phyloP scores from a whole-genome alignment of 2,888 invertebrate genomes.

The Willowsia nigromaculata region DNA sequence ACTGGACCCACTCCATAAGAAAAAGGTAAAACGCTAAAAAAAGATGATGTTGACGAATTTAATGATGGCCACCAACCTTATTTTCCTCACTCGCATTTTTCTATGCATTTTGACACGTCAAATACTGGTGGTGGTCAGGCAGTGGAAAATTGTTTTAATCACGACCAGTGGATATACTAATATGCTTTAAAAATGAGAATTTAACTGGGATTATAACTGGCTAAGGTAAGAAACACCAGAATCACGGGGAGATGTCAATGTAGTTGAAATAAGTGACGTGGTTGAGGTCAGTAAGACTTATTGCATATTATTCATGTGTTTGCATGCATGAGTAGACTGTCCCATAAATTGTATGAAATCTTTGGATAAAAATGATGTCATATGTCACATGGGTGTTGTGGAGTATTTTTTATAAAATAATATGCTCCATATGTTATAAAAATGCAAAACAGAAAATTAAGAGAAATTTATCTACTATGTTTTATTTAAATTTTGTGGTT shows the following conservation, averaged over 20 bases:
- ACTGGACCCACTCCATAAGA: not conserved
- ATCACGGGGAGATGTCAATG: constrained; percentile 12
- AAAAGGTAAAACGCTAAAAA: constrained; percentile 15
- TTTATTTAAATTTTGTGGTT: not conserved
- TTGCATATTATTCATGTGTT: no score
- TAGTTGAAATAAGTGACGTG: not conserved
- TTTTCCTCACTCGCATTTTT: constrained; percentile 57
- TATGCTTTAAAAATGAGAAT: not conserved
- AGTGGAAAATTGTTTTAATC: constrained; percentile 25
- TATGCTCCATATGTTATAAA: not conserved
- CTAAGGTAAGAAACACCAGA: not conserved
- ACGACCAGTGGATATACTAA: not conserved
- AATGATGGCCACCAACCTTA: constrained; percentile 60
- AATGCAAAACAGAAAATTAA: not conserved
- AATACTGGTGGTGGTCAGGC: constrained; percentile 45
- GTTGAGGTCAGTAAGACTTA: not conserved
- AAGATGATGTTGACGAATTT: constrained; percentile 4
- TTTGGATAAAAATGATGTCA: constrained; percentile 20
- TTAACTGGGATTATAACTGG: constrained; percentile 9
- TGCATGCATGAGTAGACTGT: no score
- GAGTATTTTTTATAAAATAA: not conserved
- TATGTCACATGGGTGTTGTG: not conserved
- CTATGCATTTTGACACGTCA: constrained; percentile 55
- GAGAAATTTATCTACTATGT: not conserved
- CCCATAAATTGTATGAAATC: not conserved